A percentile compares a stretch with the other conserved stretches of the same genome.
Evolutionary conservation across 1,140 invertebrate genomes (phyloP).

Genomic region (Drosophila tristis): DNA sequence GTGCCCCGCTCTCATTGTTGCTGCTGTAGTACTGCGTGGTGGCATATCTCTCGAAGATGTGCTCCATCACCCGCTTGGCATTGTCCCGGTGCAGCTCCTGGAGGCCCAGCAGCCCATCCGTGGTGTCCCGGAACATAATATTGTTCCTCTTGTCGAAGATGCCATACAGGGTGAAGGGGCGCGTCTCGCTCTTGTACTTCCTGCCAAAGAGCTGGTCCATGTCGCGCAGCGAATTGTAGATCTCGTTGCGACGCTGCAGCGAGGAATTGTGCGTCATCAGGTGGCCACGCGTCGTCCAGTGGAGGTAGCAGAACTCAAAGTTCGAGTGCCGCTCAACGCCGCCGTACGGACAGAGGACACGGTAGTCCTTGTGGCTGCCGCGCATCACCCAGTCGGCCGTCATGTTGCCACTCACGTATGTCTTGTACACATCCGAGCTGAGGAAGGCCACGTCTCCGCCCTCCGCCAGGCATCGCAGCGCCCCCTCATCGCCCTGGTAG

Average conservation of each 20-base stretch:
- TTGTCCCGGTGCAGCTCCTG: constrained; percentile 82
- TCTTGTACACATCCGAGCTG: constrained; percentile 88
- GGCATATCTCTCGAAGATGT: constrained; percentile 70
- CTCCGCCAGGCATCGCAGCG: constrained; percentile 92
- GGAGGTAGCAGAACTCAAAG: constrained; percentile 87
- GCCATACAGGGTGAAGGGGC: constrained; percentile 88
- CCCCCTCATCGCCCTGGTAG: constrained; percentile 86
- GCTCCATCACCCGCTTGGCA: constrained; percentile 68
- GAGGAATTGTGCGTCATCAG: constrained; percentile 86
- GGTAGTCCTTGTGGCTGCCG: constrained; percentile 60
- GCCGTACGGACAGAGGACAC: constrained; percentile 85
- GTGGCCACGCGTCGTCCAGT: constrained; percentile 88
- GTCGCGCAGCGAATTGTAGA: constrained; percentile 87
- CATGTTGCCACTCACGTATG: constrained; percentile 85
- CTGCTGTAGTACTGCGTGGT: constrained; percentile 51
- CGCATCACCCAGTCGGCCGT: constrained; percentile 59
- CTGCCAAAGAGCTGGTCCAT: constrained; percentile 89
- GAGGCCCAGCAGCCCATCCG: constrained; percentile 84
- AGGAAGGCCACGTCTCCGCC: constrained; percentile 94
- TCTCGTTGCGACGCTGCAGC: constrained; percentile 86
- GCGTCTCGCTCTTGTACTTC: constrained; percentile 86
- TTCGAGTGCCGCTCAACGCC: constrained; percentile 72
- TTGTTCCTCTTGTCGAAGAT: constrained; percentile 86
- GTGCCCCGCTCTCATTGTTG: constrained; percentile 17
- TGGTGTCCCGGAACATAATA: constrained; percentile 89